Evolutionary conservation across 2,888 invertebrate genomes (phyloP).

Genomic region (Pinctada fucata): DNA sequence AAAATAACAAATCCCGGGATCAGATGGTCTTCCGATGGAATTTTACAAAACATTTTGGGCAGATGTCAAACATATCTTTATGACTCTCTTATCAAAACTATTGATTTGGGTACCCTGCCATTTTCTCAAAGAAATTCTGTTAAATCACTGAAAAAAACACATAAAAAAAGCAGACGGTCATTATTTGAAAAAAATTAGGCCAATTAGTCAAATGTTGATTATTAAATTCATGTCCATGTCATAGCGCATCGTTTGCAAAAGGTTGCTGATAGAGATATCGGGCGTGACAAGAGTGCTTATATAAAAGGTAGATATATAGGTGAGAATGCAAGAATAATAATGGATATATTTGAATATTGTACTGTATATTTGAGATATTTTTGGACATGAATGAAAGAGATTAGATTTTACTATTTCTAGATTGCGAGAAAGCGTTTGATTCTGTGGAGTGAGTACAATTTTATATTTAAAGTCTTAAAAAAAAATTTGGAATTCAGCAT

Average conservation of each 20-base stretch:
- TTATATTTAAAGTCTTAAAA: background rate
- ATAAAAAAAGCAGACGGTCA: background rate
- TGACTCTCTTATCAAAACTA: background rate
- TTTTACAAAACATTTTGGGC: no score
- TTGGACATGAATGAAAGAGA: background rate
- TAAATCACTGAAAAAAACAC: background rate
- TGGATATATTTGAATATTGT: no score
- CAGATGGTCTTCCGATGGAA: background rate
- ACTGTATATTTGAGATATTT: background rate
- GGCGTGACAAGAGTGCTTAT: slow-evolving; percentile 3
- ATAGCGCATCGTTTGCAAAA: no score
- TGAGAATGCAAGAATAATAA: no score
- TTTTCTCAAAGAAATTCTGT: no score
- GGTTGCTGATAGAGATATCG: background rate
- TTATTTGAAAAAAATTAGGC: background rate
- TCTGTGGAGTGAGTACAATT: background rate
- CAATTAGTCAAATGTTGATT: background rate
- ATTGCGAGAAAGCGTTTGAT: no score
- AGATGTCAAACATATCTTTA: background rate
- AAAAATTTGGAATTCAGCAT: slow-evolving; percentile 5
- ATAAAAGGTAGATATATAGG: no score
- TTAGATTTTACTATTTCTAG: no score
- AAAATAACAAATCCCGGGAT: background rate
- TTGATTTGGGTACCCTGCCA: background rate
- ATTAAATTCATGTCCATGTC: no score